Conservation (phyloP, 2,888 invertebrate genomes). For the Drosophila prostipennis region DNA sequence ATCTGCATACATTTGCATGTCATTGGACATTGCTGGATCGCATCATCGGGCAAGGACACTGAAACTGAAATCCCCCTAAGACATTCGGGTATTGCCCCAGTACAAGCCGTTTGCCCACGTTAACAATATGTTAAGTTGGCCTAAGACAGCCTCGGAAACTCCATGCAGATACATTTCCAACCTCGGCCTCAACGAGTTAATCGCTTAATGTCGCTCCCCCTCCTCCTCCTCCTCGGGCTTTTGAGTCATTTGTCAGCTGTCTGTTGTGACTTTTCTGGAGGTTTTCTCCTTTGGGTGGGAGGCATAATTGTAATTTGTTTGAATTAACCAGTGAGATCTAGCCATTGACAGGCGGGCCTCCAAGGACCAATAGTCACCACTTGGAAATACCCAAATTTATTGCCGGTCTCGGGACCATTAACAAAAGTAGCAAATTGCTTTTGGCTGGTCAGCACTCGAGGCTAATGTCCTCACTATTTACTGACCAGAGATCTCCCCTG, state of each 20-base stretch:
- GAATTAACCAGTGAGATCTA: constrained; percentile 52
- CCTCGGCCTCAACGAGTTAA: constrained; percentile 71
- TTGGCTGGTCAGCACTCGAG: constrained; percentile 56
- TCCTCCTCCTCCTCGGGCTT: constrained; percentile 11
- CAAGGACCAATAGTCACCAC: constrained; percentile 27
- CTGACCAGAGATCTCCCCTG: constrained; percentile 49
- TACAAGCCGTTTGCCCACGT: constrained; percentile 66
- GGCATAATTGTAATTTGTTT: constrained; percentile 75
- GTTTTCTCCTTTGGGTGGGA: constrained; percentile 10
- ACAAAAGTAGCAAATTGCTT: constrained; percentile 60
- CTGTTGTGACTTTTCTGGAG: constrained; percentile 27
- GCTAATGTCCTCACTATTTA: constrained; percentile 63
- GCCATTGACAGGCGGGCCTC: constrained; percentile 52
- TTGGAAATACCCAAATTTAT: constrained; percentile 65
- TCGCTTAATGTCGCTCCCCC: constrained; percentile 69
- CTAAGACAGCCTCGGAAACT: constrained; percentile 22
- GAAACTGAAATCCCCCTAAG: constrained; percentile 72
- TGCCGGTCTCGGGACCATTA: constrained; percentile 44
- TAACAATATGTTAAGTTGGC: constrained; percentile 78
- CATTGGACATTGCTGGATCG: constrained; percentile 65
- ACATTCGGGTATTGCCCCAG: constrained; percentile 52
- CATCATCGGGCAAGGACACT: constrained; percentile 77
- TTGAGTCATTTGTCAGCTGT: constrained; percentile 78
- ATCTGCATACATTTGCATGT: constrained; percentile 83
- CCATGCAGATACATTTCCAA: constrained; percentile 10